Evolutionary conservation across 2,888 invertebrate species (phyloP), one percentile per base, ranked within the genome.

Genomic region (Limnephilus marmoratus): DNA sequence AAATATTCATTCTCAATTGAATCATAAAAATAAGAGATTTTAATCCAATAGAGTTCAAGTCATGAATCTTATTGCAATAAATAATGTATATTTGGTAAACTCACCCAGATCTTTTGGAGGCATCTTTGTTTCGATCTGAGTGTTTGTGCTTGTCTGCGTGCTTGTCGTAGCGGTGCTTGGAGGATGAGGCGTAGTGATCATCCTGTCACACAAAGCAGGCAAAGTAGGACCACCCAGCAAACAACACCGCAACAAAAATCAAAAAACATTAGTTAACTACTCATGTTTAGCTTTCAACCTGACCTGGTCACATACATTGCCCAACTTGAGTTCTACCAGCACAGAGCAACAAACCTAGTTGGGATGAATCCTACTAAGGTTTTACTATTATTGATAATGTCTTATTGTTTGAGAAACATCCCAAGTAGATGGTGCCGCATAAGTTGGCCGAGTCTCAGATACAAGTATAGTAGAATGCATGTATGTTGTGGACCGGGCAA

Each of bases 151-250:
- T 87, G 82, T 94, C 94, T 37, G 92, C 92, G 95, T 96, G 95
- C 95, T 96, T 96, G 95, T 96, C 96, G 94, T 96, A 95, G 94
- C 96, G 96, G 95, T 96, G 96, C 95, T 96, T 96, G 95, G 96
- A 96, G 95, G 96, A 96, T 68, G 68, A 95, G 95, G 96, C 96
- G 95, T 96, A 95, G 95, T 96, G 96, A 95, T 95, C 96, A 95
- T 96, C 96, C 96, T 96, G 96, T 96, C 96, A 96, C 96, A 96
- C 96, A 96, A 96, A 96, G 96, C 96, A 96, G 87, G 93, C 96
- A 96, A 96, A 96, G 96, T 96, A 96, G 96, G 96, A 96, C 96
- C 96, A 96, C 95, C 96, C 95, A 96, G 96, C 96, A 96, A 96
- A 96, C 96, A 96, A 93, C 94, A 96, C 96, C 96, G 96, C 96